Evolutionary conservation across 2,797 vertebrate species (phyloP).

Genomic region (Kryptopterus vitreolus): DNA sequence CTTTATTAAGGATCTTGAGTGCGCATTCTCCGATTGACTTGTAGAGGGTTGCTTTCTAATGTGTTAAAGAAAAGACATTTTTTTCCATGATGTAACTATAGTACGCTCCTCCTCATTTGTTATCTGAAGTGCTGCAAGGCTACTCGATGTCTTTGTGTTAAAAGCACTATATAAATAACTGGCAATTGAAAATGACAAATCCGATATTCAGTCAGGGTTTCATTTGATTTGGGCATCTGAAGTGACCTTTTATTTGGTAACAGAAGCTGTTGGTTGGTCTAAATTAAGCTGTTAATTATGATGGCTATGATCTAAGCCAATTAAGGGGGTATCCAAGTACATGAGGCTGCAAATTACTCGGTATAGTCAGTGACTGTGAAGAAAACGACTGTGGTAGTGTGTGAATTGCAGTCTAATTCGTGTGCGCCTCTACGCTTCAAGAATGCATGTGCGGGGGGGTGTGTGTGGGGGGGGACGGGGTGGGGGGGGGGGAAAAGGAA

Average conservation of each 20-base stretch:
- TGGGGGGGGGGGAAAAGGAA: no score
- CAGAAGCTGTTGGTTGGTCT: conserved; percentile 37
- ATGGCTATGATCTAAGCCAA: conserved; percentile 46
- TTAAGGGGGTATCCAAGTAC: conserved; percentile 39
- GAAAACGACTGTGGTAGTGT: conserved; percentile 36
- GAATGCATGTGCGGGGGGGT: conserved; percentile 14
- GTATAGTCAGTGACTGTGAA: conserved; percentile 37
- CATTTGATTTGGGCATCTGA: conserved; percentile 24
- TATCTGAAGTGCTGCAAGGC: neutral
- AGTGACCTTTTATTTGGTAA: conserved; percentile 32
- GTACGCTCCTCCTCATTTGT: neutral
- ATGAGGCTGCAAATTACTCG: conserved; percentile 35
- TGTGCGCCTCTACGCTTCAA: conserved; percentile 8
- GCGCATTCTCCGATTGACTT: neutral
- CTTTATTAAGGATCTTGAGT: neutral
- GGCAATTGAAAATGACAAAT: neutral
- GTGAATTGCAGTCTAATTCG: neutral
- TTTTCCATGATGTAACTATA: neutral
- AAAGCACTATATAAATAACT: neutral
- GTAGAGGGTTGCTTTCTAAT: neutral
- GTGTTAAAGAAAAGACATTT: neutral
- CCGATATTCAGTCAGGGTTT: conserved; percentile 5
- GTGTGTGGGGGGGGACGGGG: no score
- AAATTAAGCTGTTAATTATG: conserved; percentile 42
- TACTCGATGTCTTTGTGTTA: neutral